These are phyloP conservation scores for Schlechtendalia chinensis DNA, from an alignment of 1,140 invertebrate genomes.

Conservation along the genomic window DNA sequence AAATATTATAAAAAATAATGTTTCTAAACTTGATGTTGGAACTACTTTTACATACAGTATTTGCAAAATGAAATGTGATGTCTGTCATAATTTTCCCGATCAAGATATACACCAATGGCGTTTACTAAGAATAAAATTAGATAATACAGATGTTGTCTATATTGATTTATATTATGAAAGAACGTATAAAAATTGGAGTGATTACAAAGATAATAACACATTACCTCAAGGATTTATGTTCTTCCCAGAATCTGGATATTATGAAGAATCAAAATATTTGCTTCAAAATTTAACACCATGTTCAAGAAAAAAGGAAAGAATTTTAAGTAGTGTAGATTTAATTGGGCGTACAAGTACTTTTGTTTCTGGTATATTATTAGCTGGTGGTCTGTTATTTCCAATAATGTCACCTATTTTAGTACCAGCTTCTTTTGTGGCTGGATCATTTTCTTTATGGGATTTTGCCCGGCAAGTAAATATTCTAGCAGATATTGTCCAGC, in stretches of 20 bases:
- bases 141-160: not conserved
- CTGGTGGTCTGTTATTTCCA: not conserved
- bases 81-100: not conserved
- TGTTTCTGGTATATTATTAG: not conserved
- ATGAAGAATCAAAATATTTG: not conserved
- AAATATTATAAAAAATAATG: not conserved
- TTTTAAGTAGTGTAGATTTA: not conserved
- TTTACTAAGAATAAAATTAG: slow-evolving; percentile 17
- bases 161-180: not conserved
- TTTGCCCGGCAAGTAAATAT: not conserved
- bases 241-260: slow-evolving; percentile 10
- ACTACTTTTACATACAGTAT: not conserved
- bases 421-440: not conserved
- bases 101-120: slow-evolving; percentile 11
- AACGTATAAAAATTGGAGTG: slow-evolving; percentile 24
- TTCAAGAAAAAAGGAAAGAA: not conserved
- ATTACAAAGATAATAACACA: slow-evolving; percentile 22
- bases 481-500: not conserved
- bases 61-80: slow-evolving; percentile 1
- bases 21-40: slow-evolving; percentile 3
- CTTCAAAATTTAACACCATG: not conserved
- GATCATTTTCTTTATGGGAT: not conserved
- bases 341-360: not conserved
- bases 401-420: not conserved
- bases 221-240: slow-evolving; percentile 13